Evolutionary conservation across 2,888 invertebrate genomes (phyloP), one percentile per base, ranked within the genome.

Genomic region (Sthenelais limicola): DNA sequence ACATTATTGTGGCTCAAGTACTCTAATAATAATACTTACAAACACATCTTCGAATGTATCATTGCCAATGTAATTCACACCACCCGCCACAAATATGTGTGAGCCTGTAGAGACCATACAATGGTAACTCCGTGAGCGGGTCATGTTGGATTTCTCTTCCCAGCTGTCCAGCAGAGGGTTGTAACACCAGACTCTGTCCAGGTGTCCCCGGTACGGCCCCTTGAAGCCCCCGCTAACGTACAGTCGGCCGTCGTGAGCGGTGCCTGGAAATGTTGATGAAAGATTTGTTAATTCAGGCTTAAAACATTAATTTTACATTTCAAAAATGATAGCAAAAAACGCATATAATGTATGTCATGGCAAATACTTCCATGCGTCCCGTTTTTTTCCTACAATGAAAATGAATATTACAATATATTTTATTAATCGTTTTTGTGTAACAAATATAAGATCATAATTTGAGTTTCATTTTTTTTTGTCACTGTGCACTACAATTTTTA

Each of bases 41-140:
- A 58, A n/a, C 18, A 76, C 49, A 72, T 75, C 76, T 51, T 68
- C 58, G 30, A 76, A 74, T 1, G 21, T 28, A 5, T 72, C 74
- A 38, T 74, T 43, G 5, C 72, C 72, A 28, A 52, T 35, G 35
- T 75, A 73, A 21, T 72, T 69, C 15, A 77, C 77, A 1, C 85
- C 85, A 12, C 85, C 85, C 38, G 82, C 78, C 5, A 82, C 82
- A 74, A 80, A 79, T 12, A 85, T 78, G 24, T 56, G 9, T 24
- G 9, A 30, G 7, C 51, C 33, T n/a, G 35, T 26, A 26, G 73
- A 62, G 66, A 68, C 80, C 84, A 85, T 84, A 7, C 79, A 74
- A 71, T 85, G 85, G 73, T 85, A 84, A 58, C 83, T 81, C 7
- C 85, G 74, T n/a, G 82, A 77, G 26, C 75, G 75, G 15, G 79